Percentiles rank a stretch among this genome's conserved stretches.
Conservation (phyloP, 2,113 vertebrate species). For the Nycticebus coucang region DNA sequence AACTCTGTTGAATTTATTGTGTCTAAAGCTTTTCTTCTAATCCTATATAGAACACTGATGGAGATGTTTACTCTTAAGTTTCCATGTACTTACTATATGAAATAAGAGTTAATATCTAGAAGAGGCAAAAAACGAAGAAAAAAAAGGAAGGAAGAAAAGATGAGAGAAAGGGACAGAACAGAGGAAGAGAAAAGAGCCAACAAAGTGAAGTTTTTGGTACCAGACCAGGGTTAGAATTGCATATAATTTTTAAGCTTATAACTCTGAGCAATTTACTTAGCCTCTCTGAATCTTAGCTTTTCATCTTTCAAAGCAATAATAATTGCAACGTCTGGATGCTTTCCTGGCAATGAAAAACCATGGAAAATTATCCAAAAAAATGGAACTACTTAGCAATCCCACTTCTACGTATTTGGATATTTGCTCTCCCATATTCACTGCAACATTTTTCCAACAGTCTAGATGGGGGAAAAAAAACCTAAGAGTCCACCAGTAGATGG, state of each 20-base stretch:
- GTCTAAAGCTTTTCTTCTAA: not conserved
- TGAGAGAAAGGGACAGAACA: not conserved
- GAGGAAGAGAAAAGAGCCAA: not conserved
- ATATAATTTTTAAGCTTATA: not conserved
- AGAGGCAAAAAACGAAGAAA: not conserved
- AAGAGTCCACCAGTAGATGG: not conserved
- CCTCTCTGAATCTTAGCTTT: not conserved
- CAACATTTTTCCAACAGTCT: not conserved
- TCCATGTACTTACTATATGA: not conserved
- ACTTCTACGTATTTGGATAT: not conserved
- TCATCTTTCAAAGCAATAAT: not conserved
- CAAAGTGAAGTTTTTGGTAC: not conserved
- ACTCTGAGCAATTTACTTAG: not conserved
- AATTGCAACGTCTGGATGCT: not conserved
- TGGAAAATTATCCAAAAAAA: not conserved
- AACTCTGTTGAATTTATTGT: not conserved
- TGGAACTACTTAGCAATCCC: not conserved
- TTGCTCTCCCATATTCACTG: not conserved
- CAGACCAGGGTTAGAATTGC: not conserved
- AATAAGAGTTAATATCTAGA: not conserved
- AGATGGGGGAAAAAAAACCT: not conserved
- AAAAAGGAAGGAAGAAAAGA: not conserved
- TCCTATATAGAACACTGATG: not conserved
- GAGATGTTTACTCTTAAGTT: not conserved
- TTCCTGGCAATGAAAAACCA: not conserved